Conservation (phyloP, 2,888 invertebrate species). For the Incurvaria masculella region DNA sequence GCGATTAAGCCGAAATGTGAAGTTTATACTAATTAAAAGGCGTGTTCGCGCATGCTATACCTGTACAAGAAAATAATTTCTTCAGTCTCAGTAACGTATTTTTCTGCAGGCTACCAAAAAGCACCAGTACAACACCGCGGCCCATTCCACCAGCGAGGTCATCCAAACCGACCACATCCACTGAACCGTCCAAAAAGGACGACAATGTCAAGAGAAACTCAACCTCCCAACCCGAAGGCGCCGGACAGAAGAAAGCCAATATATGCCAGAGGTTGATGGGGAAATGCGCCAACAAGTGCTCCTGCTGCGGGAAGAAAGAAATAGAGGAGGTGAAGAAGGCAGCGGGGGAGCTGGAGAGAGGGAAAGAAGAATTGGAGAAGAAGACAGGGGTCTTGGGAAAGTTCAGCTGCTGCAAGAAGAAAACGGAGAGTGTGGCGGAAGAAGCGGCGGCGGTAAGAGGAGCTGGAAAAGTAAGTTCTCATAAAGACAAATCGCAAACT, state of each 20-base stretch:
- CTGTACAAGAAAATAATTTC: no score
- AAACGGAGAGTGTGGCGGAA: slow-evolving; percentile 31
- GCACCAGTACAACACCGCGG: slow-evolving; percentile 37
- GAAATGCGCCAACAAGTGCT: slow-evolving; percentile 44
- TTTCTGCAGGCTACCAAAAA: slow-evolving; percentile 40
- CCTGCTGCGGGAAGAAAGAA: slow-evolving; percentile 39
- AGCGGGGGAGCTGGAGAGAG: slow-evolving; percentile 9
- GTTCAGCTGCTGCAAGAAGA: slow-evolving; percentile 40
- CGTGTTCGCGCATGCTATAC: no score
- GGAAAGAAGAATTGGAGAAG: slow-evolving; percentile 19
- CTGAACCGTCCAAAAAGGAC: slow-evolving; percentile 5
- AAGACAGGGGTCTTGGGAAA: slow-evolving; percentile 33
- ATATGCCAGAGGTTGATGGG: slow-evolving; percentile 38
- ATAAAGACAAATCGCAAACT: no score
- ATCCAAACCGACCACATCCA: slow-evolving; percentile 14
- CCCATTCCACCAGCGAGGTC: slow-evolving; percentile 42
- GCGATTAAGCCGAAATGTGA: no score
- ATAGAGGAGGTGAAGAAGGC: slow-evolving; percentile 24
- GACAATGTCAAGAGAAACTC: slow-evolving; percentile 21
- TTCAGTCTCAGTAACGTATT: no score
- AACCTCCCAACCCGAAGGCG: slow-evolving; percentile 17
- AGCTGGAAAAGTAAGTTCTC: slow-evolving; percentile 41
- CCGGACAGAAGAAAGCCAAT: slow-evolving; percentile 27
- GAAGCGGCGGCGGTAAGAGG: slow-evolving; percentile 34
- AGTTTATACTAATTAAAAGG: no score